phyloP scores from a whole-genome alignment of 2,113 vertebrate genomes.

The Gymnorhina tibicen region DNA sequence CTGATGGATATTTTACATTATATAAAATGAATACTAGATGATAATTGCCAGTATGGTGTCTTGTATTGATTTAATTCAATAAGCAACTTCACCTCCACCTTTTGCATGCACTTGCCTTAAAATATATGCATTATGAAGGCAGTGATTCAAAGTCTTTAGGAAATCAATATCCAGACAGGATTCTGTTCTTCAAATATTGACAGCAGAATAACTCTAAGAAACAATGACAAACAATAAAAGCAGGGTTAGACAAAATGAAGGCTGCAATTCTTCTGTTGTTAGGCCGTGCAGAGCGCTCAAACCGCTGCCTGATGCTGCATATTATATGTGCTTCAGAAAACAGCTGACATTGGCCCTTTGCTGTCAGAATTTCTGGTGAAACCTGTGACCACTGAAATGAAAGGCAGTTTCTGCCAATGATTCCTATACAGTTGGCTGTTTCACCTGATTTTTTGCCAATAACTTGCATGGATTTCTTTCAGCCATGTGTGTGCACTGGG shows the following conservation, averaged over 20 bases:
- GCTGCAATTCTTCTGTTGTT: not conserved
- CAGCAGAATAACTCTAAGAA: slow-evolving; percentile 43
- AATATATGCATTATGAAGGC: slow-evolving; percentile 51
- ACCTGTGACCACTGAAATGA: not conserved
- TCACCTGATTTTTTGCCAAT: not conserved
- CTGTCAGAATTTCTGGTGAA: not conserved
- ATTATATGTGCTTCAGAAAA: not conserved
- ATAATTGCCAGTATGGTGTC: not conserved
- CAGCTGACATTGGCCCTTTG: not conserved
- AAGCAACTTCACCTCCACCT: slow-evolving; percentile 42
- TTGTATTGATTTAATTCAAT: slow-evolving; percentile 53
- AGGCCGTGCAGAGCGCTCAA: not conserved
- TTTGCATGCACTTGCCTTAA: slow-evolving; percentile 22
- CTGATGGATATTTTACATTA: not conserved
- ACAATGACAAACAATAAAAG: slow-evolving; percentile 39
- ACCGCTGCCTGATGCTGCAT: not conserved
- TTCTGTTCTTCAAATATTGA: slow-evolving; percentile 51
- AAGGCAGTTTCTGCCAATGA: not conserved
- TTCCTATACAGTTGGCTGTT: not conserved
- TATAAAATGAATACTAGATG: not conserved
- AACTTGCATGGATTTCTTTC: not conserved
- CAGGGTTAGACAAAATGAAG: not conserved
- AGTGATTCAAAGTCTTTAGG: slow-evolving; percentile 29
- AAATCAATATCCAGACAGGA: slow-evolving; percentile 46
- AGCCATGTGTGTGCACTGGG: not conserved